phyloP scores from a whole-genome alignment of 92 coral and sea anemone genomes.

The Palythoa grandiflora region DNA sequence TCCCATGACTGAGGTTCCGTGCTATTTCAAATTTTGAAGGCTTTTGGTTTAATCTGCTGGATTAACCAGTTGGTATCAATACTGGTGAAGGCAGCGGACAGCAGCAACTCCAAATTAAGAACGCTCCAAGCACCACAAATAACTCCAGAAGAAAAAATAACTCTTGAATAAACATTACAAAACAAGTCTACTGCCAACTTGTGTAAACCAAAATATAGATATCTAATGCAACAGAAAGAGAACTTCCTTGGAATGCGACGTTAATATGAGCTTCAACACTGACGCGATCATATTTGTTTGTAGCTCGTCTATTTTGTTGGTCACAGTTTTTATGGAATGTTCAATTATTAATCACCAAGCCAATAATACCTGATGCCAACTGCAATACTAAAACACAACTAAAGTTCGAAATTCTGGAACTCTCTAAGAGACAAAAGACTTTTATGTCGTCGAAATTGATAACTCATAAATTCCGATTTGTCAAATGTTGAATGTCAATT shows the following conservation, averaged over 20 bases:
- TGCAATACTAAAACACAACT: background rate
- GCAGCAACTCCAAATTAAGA: slow-evolving; percentile 26
- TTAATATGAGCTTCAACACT: too few relatives aligned
- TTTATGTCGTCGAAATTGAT: too few relatives aligned
- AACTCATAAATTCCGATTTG: too few relatives aligned
- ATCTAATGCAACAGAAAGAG: too few relatives aligned
- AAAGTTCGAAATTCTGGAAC: too few relatives aligned
- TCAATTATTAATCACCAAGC: background rate
- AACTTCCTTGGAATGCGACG: too few relatives aligned
- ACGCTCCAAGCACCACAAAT: background rate
- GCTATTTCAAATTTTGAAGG: background rate
- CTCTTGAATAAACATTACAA: slow-evolving; percentile 35
- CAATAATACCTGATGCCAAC: background rate
- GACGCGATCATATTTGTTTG: too few relatives aligned
- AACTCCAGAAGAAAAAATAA: slow-evolving; percentile 28
- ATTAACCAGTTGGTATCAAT: slow-evolving; percentile 20
- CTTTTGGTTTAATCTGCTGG: background rate
- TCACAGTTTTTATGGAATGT: background rate
- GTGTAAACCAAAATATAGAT: too few relatives aligned
- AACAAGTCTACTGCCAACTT: background rate
- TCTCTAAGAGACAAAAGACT: too few relatives aligned
- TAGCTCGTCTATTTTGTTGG: background rate
- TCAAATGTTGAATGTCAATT: too few relatives aligned
- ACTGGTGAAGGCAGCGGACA: slow-evolving; percentile 38
- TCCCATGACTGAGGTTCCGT: background rate